These are phyloP conservation scores for Nematostella vectensis DNA, from an alignment of 92 coral and sea anemone species.

Conservation along the genomic window DNA sequence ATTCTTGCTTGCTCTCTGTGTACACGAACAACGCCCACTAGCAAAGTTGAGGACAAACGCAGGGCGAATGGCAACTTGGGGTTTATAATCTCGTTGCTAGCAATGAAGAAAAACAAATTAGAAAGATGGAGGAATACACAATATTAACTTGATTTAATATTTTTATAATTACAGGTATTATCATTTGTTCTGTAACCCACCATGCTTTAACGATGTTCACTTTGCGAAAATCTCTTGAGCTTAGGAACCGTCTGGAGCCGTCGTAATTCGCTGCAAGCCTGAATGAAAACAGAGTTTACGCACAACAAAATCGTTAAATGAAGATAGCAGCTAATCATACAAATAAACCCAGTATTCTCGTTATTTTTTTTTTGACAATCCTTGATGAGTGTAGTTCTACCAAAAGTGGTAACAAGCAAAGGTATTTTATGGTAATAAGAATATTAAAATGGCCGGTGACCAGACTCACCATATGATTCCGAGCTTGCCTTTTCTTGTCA, in stretches of 20 bases:
- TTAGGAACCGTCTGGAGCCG: conserved; percentile 26
- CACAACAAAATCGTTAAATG: too few relatives aligned
- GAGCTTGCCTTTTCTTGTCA: conserved; percentile 60
- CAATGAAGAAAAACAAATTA: not conserved
- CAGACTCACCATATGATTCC: conserved; percentile 43
- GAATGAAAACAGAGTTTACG: too few relatives aligned
- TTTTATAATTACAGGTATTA: too few relatives aligned
- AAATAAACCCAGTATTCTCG: too few relatives aligned
- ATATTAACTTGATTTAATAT: too few relatives aligned
- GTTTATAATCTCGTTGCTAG: conserved; percentile 37
- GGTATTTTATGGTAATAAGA: too few relatives aligned
- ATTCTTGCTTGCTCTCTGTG: conserved; percentile 51
- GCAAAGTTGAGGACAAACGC: conserved; percentile 47
- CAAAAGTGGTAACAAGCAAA: too few relatives aligned
- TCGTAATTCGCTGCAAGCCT: conserved; percentile 68
- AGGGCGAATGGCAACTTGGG: conserved; percentile 58
- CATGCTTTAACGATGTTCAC: conserved; percentile 50
- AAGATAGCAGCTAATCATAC: too few relatives aligned
- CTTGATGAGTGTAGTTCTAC: too few relatives aligned
- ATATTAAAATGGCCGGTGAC: too few relatives aligned
- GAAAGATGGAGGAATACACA: not conserved
- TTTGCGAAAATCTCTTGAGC: conserved; percentile 27
- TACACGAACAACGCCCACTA: conserved; percentile 59
- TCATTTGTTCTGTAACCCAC: too few relatives aligned
- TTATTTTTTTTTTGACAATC: too few relatives aligned